Conservation (phyloP, 2,888 invertebrate genomes). For the Dilophus febrilis region DNA sequence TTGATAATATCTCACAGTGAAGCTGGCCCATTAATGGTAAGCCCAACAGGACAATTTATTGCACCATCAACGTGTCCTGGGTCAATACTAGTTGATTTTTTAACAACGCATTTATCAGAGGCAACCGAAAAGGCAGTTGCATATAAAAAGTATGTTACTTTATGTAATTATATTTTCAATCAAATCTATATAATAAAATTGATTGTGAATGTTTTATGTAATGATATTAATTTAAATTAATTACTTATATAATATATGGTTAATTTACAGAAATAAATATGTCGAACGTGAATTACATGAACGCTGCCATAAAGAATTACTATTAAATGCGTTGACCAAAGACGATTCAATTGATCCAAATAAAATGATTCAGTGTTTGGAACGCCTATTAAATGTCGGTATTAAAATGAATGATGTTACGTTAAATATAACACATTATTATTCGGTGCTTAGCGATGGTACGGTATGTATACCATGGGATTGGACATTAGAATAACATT, state of each 20-base stretch:
- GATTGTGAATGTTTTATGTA: background rate
- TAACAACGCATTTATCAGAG: constrained; percentile 56
- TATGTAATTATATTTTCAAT: too few relatives aligned
- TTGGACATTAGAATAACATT: constrained; percentile 36
- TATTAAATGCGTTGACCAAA: constrained; percentile 58
- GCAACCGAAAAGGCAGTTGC: constrained; percentile 54
- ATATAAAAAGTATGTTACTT: constrained; percentile 61
- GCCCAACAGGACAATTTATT: constrained; percentile 84
- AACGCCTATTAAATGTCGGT: constrained; percentile 38
- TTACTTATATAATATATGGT: too few relatives aligned
- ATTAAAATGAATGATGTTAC: constrained; percentile 45
- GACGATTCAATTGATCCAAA: constrained; percentile 83
- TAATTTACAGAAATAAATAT: constrained; percentile 50
- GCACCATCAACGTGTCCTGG: constrained; percentile 85
- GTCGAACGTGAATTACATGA: constrained; percentile 57
- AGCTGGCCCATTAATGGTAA: constrained; percentile 83
- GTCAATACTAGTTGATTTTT: constrained; percentile 65
- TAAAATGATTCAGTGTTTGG: constrained; percentile 74
- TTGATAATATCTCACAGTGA: too few relatives aligned
- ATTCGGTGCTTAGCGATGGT: constrained; percentile 79
- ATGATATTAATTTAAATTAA: too few relatives aligned
- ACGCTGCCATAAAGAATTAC: constrained; percentile 47
- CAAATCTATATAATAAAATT: background rate
- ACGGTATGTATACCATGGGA: constrained; percentile 89
- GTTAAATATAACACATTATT: constrained; percentile 75